phyloP scores from a whole-genome alignment of 2,797 vertebrate genomes.

The Platalea minor region DNA sequence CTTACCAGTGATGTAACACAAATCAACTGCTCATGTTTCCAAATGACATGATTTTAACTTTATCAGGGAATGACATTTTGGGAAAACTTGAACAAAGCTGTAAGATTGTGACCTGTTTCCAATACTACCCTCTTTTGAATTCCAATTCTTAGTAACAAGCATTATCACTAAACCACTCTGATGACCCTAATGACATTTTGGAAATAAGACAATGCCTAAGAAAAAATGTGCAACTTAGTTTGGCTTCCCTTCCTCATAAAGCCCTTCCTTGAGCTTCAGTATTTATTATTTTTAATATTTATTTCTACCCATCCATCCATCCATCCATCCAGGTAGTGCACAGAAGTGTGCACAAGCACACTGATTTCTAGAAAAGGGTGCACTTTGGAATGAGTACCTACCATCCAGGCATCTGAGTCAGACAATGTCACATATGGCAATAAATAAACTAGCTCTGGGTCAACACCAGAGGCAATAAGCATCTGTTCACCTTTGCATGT shows the following conservation, averaged over 20 bases:
- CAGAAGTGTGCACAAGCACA: background rate
- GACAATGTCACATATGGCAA: background rate
- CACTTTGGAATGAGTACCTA: background rate
- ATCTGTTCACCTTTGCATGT: background rate
- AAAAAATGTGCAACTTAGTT: background rate
- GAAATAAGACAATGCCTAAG: background rate
- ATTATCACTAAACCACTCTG: background rate
- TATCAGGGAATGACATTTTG: background rate
- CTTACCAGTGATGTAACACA: background rate
- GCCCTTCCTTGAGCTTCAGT: background rate
- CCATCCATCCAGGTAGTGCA: background rate
- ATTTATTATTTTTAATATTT: background rate
- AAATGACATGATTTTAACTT: background rate
- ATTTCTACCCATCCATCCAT: background rate
- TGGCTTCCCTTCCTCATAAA: background rate
- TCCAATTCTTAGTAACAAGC: background rate
- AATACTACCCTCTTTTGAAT: background rate
- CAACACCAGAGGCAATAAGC: background rate
- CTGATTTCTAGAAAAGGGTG: background rate
- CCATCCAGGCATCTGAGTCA: background rate
- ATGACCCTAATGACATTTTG: background rate
- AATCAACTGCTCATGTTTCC: background rate
- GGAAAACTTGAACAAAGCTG: background rate
- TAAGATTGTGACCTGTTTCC: background rate
- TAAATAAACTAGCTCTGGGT: background rate